Evolutionary conservation across 2,888 invertebrate species (phyloP), one percentile per base, ranked within the genome.

Genomic region (Plebejus melissa): DNA sequence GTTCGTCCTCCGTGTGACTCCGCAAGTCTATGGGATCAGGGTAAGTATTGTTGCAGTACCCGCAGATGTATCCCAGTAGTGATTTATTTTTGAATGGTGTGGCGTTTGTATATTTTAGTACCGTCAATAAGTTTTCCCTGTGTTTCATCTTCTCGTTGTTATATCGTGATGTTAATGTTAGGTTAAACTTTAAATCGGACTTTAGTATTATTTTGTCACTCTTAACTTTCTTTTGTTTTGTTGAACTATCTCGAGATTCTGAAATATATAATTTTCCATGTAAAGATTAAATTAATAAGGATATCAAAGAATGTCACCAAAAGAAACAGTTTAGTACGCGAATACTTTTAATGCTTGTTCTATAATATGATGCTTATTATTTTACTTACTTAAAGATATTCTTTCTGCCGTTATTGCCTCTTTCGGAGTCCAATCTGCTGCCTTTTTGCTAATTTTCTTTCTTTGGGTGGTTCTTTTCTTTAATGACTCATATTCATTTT

Each of bases 81-180:
- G 87, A 85, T 77, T 89, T 91, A 50, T 90, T 87, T 22, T 86
- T 88, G 76, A 93, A 93, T 0, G 90, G 90, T 0, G 84, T 83
- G 0, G 85, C 90, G 65, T 91, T 93, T 0, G 90, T 90, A 74
- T 81, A 89, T 28, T 89, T 82, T 0, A 93, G 77, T 74, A 93
- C 85, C 0, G 85, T 88, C 1, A 84, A 80, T 0, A 92, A 76
- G 54, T 93, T 93, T 3, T 89, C 87, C 58, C 77, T 83, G 58
- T 91, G 89, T 79, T 92, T 92, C 0, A 77, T 75, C 74, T 88
- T 90, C 11, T 87, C 86, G 0, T 80, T 79, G 1, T 79, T 79
- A 0, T 78, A 77, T 0, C 81, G 79, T 0, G 80, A 77, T 0
- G 81, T 81, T 87, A 88, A 90, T 0, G 82, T 79, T 2, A 87